Evolutionary conservation across 2,797 vertebrate species (phyloP).

Genomic region (Lophura swinhoii): DNA sequence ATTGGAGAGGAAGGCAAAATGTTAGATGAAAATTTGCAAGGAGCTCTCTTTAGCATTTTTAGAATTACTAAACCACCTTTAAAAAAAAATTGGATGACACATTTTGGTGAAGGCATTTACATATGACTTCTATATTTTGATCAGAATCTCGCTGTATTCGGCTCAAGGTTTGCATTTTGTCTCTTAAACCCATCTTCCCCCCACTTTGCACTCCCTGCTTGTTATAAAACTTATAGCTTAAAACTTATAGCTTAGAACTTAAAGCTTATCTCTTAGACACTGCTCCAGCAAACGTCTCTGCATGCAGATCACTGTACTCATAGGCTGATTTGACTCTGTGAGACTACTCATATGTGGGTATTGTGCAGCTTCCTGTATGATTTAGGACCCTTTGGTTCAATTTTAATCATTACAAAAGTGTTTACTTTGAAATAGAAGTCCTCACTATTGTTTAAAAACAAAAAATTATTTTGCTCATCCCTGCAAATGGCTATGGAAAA

Average conservation of each 20-base stretch:
- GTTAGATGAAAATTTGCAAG: background rate
- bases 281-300: background rate
- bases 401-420: background rate
- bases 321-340: background rate
- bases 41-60: background rate
- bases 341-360: background rate
- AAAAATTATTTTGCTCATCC: background rate
- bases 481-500: background rate
- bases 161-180: background rate
- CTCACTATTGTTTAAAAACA: background rate
- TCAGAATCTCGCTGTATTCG: background rate
- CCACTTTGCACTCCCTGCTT: background rate
- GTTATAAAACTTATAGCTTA: background rate
- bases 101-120: background rate
- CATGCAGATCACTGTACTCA: background rate
- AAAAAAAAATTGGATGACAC: background rate
- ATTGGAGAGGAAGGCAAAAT: background rate
- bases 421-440: background rate
- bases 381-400: background rate
- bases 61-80: background rate
- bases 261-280: background rate
- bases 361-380: background rate
- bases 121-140: background rate
- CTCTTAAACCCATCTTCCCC: background rate
- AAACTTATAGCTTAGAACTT: no score